Base-by-base conservation (phyloP, 1,140 invertebrate species). In the Drosophila athabasca region DNA sequence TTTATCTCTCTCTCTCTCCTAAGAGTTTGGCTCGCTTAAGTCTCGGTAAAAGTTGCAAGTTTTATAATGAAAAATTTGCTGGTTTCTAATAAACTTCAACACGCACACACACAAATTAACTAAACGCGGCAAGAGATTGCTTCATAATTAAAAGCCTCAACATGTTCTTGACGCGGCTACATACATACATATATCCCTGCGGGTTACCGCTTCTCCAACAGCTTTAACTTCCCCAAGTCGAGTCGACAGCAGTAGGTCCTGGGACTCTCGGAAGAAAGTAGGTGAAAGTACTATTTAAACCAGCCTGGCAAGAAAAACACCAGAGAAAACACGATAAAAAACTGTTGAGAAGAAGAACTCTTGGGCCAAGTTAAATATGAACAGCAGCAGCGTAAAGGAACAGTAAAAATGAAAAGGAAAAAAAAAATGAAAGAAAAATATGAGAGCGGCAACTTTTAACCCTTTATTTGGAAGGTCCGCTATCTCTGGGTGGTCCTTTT, bases 281-380 rank as follows among this genome's bases (percentile, higher is more conserved):
- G 81, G 83, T 77, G 72, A 79, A 70, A 87, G 70, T 76, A 78
- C 82, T 87, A 72, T 82, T 88, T 87, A 87, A 87, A 71, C 77
- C 78, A 87, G 67, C 67, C 59, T 52, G 39, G 75, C 76, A 67
- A 51, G 48, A 73, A 68, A 29, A 62, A 58, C 54, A 43, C 2
- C 4, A 50, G 13, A 50, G 26, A 17, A 51, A 44, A 6, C 15
- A 26, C 19, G 26, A 49, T 29, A 45, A 65, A 69, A 60, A 57
- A 60, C 45, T 48, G 52, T 65, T 44, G 11, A 17, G 45, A 45
- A 29, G 44, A 50, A 39, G 46, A 68, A 58, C 55, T 53, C 39
- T 9, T 65, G 22, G 66, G 50, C 55, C 66, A 75, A 74, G 67
- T 73, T 77, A 77, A 77, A 76, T 69, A 69, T 60, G 59, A 76